These are phyloP conservation scores for Eupithecia pulchellata DNA, from an alignment of 2,888 invertebrate species.

Conservation along the genomic window DNA sequence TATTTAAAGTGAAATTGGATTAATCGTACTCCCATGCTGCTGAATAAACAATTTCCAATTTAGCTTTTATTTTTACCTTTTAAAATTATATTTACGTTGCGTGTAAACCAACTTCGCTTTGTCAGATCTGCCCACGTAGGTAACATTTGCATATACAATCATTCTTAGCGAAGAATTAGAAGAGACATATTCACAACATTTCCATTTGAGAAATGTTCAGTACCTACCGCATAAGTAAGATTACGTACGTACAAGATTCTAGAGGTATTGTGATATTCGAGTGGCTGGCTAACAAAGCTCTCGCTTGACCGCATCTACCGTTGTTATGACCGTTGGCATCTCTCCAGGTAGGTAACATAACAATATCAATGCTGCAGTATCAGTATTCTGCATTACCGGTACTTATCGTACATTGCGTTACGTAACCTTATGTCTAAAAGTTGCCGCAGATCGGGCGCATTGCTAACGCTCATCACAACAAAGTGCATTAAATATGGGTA, in stretches of 20 bases:
- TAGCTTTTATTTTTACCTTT: too few species aligned
- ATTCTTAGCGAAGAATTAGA: background rate
- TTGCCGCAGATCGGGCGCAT: too few species aligned
- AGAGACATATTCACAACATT: background rate
- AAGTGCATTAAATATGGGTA: too few species aligned
- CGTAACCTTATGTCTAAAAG: background rate
- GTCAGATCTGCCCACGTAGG: background rate
- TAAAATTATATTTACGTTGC: background rate
- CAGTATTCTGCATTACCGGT: background rate
- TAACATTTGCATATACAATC: background rate
- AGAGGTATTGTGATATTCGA: background rate
- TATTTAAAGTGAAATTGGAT: conserved; percentile 16
- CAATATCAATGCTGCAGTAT: background rate
- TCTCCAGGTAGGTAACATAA: conserved; percentile 6
- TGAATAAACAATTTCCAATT: too few species aligned
- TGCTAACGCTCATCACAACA: too few species aligned
- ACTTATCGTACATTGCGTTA: background rate
- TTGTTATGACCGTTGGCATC: conserved; percentile 6
- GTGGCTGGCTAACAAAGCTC: background rate
- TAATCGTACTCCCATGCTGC: conserved; percentile 14
- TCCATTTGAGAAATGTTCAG: background rate
- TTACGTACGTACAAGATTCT: background rate
- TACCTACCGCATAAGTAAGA: background rate
- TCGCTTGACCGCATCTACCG: background rate
- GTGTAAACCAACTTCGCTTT: background rate